Evolutionary conservation across 35 echinoderm and acorn worm species (phyloP).

Genomic region (Hemicentrotus pulcherrimus): DNA sequence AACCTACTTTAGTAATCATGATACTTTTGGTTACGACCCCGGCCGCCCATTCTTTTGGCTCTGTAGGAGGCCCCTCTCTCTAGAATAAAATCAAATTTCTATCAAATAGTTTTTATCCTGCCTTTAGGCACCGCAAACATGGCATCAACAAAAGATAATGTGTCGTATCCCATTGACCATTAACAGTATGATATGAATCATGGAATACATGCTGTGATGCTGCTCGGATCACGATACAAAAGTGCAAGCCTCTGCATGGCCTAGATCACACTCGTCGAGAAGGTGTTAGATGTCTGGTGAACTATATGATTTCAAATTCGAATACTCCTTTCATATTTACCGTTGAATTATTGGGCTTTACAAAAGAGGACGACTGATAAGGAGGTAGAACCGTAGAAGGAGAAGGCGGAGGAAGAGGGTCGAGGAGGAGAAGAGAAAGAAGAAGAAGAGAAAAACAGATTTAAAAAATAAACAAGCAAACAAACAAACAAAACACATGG

Average conservation of each 20-base stretch:
- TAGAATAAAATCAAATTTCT: constrained; percentile 5
- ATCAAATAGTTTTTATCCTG: not conserved
- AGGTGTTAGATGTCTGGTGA: not conserved
- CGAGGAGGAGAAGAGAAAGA: not conserved
- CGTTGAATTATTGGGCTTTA: not conserved
- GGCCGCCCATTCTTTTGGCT: not conserved
- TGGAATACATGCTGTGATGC: not conserved
- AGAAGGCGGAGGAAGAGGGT: not conserved
- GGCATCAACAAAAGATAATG: not conserved
- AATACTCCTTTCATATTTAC: not conserved
- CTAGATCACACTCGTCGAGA: not conserved
- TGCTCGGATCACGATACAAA: not conserved
- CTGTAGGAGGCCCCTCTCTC: not conserved
- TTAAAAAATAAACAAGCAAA: too few species aligned
- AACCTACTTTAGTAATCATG: not conserved
- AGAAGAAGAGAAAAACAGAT: not conserved
- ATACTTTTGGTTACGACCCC: not conserved
- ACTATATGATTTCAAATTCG: not conserved
- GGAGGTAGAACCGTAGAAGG: not conserved
- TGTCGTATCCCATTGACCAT: not conserved
- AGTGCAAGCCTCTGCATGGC: not conserved
- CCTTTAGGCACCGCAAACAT: not conserved
- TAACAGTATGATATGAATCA: not conserved
- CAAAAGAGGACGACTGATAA: too few species aligned
- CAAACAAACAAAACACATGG: not conserved